These are phyloP conservation scores for Neoascia interrupta DNA, from an alignment of 2,888 invertebrate genomes.

Conservation along the genomic window DNA sequence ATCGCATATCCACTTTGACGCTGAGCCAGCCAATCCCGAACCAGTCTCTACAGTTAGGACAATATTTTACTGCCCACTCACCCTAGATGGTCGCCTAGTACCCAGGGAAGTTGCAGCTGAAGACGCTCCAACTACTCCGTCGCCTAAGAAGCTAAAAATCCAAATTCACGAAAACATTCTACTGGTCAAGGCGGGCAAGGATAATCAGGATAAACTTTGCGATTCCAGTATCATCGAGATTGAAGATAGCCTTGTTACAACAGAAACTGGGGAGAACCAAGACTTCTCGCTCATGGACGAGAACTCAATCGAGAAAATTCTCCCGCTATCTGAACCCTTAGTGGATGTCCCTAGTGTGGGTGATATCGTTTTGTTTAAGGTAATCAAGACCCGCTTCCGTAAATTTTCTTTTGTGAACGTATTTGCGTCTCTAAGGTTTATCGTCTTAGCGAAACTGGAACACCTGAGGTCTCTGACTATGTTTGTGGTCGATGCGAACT, in stretches of 20 bases:
- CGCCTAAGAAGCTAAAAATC: conserved; percentile 1
- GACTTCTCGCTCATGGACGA: neutral
- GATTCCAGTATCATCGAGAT: conserved; percentile 43
- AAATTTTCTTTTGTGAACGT: neutral
- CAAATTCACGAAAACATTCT: conserved; percentile 40
- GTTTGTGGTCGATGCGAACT: conserved; percentile 44
- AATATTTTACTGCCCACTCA: conserved; percentile 8
- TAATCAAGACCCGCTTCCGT: neutral
- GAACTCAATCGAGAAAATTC: conserved; percentile 4
- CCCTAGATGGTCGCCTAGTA: neutral
- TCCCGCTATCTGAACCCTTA: conserved; percentile 26
- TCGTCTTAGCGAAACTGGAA: no score
- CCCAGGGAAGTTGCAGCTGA: conserved; percentile 21
- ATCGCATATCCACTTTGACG: conserved; percentile 35
- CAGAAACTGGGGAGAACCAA: neutral
- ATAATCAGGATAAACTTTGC: neutral
- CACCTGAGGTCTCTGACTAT: conserved; percentile 24
- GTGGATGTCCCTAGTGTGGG: conserved; percentile 16
- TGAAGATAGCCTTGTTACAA: conserved; percentile 22
- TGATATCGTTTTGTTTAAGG: conserved; percentile 50
- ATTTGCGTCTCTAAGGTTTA: neutral
- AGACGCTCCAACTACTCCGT: neutral
- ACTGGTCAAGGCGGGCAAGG: neutral
- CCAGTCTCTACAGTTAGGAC: no score
- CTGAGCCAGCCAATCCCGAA: neutral